Evolutionary conservation across 2,797 vertebrate species (phyloP), one percentile per base, ranked within the genome.

Genomic region (Enteromius radiatus): DNA sequence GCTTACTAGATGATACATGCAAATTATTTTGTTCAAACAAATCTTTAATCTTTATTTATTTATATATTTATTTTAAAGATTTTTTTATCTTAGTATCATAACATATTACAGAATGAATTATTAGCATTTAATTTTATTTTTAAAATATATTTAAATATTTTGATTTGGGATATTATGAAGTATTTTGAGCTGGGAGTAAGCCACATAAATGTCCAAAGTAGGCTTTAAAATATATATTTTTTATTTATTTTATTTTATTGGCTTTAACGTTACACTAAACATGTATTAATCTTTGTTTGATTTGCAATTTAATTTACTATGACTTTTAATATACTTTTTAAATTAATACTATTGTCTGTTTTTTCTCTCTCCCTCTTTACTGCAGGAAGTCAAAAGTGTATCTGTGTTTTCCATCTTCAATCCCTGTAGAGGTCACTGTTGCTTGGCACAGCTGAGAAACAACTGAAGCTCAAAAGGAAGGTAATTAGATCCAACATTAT

Each of bases 351-450:
- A 8, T 21, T 8, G 28, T 77, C 36, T 21, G 74, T 63, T 41
- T 59, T 76, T 49, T n/a, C n/a, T 54, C 4, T 15, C 28, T 52
- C 43, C 2, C 54, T 36, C 59, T 54, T 84, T 33, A 14, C 59
- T 28, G 14, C 47, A 54, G 80, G 63, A 79, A 85, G 69, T 68
- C 76, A 74, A 45, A 52, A 43, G 52, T 75, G 64, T 65, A 84
- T 78, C 70, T 56, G 76, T 33, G 17, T 86, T 84, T 89, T 88
- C 88, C 83, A 83, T 75, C 36, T 84, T 77, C 76, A 84, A 64
- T 90, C 86, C 94, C 94, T 96, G 94, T 92, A 95, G 95, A 95
- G 93, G 94, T 94, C 95, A 92, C 93, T 95, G 93, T 96, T 94
- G 94, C 84, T 93, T 92, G 93, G 83, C 71, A 84, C 88, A 85